Evolutionary conservation across 2,113 vertebrate genomes (phyloP).

Genomic region (Mesocricetus auratus): DNA sequence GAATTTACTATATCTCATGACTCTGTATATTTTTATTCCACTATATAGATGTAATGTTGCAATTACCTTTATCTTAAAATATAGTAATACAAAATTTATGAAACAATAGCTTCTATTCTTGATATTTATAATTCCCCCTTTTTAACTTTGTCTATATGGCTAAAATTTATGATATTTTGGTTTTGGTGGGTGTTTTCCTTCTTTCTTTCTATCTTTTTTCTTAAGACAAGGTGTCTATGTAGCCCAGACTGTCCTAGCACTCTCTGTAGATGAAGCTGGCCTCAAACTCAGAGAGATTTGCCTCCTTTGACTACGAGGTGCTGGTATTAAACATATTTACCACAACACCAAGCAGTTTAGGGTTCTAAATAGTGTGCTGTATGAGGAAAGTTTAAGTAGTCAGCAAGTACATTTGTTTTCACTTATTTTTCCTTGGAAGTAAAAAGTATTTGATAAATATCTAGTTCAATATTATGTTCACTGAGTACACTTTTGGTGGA

Average conservation of each 20-base stretch:
- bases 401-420: neutral
- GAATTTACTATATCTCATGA: conserved; percentile 69
- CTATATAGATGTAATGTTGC: conserved; percentile 44
- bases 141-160: neutral
- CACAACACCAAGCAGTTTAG: neutral
- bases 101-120: conserved; percentile 2
- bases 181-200: too few species aligned
- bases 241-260: neutral
- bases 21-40: conserved; percentile 56
- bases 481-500: neutral
- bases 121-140: neutral
- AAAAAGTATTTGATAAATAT: conserved; percentile 3
- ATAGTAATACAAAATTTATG: neutral
- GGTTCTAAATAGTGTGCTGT: neutral
- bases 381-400: neutral
- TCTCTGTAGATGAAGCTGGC: neutral
- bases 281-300: neutral
- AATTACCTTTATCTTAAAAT: conserved; percentile 29
- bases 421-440: neutral
- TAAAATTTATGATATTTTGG: neutral
- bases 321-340: neutral
- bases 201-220: neutral
- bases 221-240: neutral
- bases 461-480: neutral
- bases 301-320: neutral